These are phyloP conservation scores for Ischnus inquisitorius DNA, from an alignment of 2,888 invertebrate genomes.

Conservation along the genomic window DNA sequence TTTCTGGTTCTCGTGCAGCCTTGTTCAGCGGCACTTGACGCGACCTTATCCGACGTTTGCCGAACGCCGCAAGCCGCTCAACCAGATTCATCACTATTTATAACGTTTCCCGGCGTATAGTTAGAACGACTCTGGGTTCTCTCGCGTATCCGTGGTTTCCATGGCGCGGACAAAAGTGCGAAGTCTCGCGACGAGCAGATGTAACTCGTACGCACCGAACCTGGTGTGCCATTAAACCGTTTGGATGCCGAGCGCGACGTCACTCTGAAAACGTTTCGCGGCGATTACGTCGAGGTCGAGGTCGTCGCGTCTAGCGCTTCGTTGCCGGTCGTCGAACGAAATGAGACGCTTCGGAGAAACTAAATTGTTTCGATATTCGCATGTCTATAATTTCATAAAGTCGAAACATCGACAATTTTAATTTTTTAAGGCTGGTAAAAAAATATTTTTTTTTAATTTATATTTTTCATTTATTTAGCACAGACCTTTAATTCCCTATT, in stretches of 20 bases:
- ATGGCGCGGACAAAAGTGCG: slow-evolving; percentile 20
- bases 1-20: slow-evolving; percentile 60
- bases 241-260: neutral
- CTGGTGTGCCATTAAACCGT: neutral
- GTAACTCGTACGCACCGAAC: neutral
- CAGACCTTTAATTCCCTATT: no score
- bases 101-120: slow-evolving; percentile 53
- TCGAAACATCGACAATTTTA: no score
- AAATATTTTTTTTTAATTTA: no score
- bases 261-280: neutral
- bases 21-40: slow-evolving; percentile 63
- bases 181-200: neutral
- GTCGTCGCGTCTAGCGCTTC: neutral
- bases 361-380: no score
- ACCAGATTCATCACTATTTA: slow-evolving; percentile 72
- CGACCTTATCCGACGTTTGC: slow-evolving; percentile 67
- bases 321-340: no score
- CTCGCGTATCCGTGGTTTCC: slow-evolving; percentile 14
- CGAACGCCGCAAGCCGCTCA: slow-evolving; percentile 60
- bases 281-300: neutral
- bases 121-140: slow-evolving; percentile 1
- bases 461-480: no score
- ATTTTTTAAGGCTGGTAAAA: no score
- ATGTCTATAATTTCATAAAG: no score
- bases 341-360: no score